Evolutionary conservation across 2,797 vertebrate genomes (phyloP), one percentile per base, ranked within the genome.

Genomic region (Pteronotus mesoamericanus): DNA sequence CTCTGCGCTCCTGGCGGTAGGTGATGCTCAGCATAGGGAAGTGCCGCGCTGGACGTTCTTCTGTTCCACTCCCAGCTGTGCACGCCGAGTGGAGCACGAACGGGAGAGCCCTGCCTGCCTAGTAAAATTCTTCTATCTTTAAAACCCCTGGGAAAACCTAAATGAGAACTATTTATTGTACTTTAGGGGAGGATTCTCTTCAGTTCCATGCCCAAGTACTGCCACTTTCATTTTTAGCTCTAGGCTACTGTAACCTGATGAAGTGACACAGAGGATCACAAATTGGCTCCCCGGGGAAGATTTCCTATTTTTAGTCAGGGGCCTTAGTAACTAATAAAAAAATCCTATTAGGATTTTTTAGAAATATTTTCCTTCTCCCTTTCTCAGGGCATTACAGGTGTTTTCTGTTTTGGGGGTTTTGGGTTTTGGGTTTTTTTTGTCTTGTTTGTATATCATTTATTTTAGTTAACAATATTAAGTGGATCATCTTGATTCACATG

Each of bases 191-290:
- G 68, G n/a, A 61, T 82, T n/a, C 55, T 71, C 39, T 90, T 94
- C 75, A 89, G 24, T 86, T 87, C 75, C 86, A 91, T 85, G 51
- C 16, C 3, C 22, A 59, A 37, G 48, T n/a, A 85, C 3, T 61
- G 53, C 59, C 39, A 86, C 80, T 92, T 96, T 95, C 9, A 92
- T 71, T 82, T 84, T 94, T 95, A 93, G 55, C 48, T 93, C 64
- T 46, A 95, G 94, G 48, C 22, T 34, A 59, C 82, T 95, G 37
- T 85, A 94, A 91, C 42, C 83, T 87, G 80, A 89, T 87, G 69
- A 84, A 69, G 53, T 91, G 34, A 75, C 59, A 82, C 34, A 19
- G 68, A 57, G 15, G 32, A 86, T 74, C 51, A 72, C 68, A 93
- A 75, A 96, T 86, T 78, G 94, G 34, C 72, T 96, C 64, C 77